Base-by-base conservation (phyloP, 2,888 invertebrate genomes). In the Drosophila borealis region DNA sequence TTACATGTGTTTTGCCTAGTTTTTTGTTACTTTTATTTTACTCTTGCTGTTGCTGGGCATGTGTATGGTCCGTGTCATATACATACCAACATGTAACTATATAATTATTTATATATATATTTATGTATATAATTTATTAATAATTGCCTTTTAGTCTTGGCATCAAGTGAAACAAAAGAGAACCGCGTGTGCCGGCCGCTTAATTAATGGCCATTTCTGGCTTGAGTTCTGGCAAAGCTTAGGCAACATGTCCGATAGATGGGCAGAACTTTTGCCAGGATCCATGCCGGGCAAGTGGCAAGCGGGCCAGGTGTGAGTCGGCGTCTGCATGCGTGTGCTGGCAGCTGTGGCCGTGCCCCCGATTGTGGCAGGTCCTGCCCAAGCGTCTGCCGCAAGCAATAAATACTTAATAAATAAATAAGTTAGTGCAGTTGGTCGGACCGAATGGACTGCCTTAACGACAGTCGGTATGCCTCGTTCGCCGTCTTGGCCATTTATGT, bases 341-440 rank as follows among this genome's bases (percentile, higher is more conserved):
- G 4, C 44, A 11, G 14, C 14, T 37, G 37, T 4, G 17, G 49
- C 36, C 21, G 21, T 55, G 33, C n/a, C 37, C 13, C 14, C 6
- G 50, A 8, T 11, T 19, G 19, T 36, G 61, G 33, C 33, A 33
- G 13, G 33, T 45, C 10, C 37, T 39, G 39, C 21, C 37, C 29
- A 19, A 33, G 51, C 33, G 36, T 41, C 33, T 21, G 53, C 42
- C 42, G 17, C 48, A 42, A 34, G 29, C 62, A 54, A 60, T 74
- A 74, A 81, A 78, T 78, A 59, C 55, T 48, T 57, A 41, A 64
- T 77, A 64, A 78, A 74, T 81, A 70, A 54, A 49, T 53, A 49
- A 70, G 53, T 53, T 50, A 51, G 49, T 70, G 50, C 70, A 70
- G 45, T 50, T 69, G 67, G 17, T 17, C 37, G 37, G 19, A 68